Evolutionary conservation across 2,888 invertebrate species (phyloP), one percentile per base, ranked within the genome.

Genomic region (Ennomos erosarius): DNA sequence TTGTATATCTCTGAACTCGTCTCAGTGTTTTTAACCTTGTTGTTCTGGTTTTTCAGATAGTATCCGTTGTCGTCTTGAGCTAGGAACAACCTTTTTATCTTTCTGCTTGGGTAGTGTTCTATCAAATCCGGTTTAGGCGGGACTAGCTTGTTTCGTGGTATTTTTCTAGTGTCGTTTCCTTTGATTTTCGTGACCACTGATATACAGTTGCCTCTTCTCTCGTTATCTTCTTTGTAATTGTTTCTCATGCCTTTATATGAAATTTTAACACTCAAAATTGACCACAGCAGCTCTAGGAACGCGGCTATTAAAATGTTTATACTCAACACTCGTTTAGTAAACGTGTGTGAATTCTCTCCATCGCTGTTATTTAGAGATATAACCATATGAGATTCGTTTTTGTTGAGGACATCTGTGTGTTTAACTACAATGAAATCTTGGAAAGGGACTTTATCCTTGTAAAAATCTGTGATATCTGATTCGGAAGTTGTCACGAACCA

Each of bases 221-320:
- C 84, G 13, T 81, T 74, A 1, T 85, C 93, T n/a, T 94, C 93
- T 55, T 93, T 93, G 69, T 94, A 94, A 40, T 83, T 87, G 61
- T 92, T 94, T 58, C 81, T 91, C 94, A 95, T 95, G 26, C 95
- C 95, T 64, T 89, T 92, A 66, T 93, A 94, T 0, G 94, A 92
- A 26, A 95, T 92, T 75, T 92, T 94, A 0, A 93, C 81, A 46
- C 94, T 94, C 12, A 95, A 75, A 34, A 93, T 75, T 0, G 95
- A 95, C 95, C 95, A 95, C 0, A 94, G 76, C 0, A 93, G 65
- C 69, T 95, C 94, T 12, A 95, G 64, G 48, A 93, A 81, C 0
- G 94, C 92, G 0, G 94, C 93, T 13, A 95, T 93, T 38, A 94
- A 71, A 44, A 95, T 93, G 70, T 95, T 95, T 13, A 94, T 87